Percentiles rank a stretch among this genome's conserved stretches.
These are phyloP conservation scores for Caenorhabditis sp. DNA, from an alignment of 2,888 invertebrate species.

Conservation along the genomic window DNA sequence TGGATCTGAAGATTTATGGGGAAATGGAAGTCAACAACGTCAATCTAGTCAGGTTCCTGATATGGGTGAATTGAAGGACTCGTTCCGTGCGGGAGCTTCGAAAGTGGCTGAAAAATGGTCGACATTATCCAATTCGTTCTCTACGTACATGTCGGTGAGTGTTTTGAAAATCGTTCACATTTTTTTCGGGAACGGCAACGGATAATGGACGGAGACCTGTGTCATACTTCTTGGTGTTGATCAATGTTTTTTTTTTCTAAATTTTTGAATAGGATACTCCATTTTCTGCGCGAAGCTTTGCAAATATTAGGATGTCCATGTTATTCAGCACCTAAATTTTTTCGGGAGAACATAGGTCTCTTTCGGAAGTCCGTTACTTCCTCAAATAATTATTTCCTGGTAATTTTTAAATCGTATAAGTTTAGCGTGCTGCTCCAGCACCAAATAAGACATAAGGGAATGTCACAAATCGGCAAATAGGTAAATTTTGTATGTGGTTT, in stretches of 20 bases:
- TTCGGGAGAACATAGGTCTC: no score
- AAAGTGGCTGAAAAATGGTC: constrained; percentile 96
- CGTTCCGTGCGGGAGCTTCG: constrained; percentile 93
- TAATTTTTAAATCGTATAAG: no score
- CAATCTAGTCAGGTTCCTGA: constrained; percentile 75
- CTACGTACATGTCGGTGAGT: constrained; percentile 67
- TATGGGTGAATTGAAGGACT: constrained; percentile 94
- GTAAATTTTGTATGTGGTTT: constrained; percentile 7
- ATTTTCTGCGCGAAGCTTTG: no score
- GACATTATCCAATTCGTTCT: constrained; percentile 76
- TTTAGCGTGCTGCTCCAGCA: constrained; percentile 53
- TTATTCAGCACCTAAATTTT: no score
- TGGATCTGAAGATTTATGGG: constrained; percentile 95
- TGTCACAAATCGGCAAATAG: constrained; percentile 8
- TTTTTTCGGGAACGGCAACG: no score
- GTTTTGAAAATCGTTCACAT: not conserved
- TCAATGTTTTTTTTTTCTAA: no score
- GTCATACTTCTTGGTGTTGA: no score
- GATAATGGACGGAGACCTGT: no score
- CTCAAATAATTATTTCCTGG: no score
- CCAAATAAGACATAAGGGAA: constrained; percentile 37
- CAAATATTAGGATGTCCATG: no score
- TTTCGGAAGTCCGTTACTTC: no score
- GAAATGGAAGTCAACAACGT: constrained; percentile 73
- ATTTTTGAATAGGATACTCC: no score